Evolutionary conservation across 2,797 vertebrate genomes (phyloP).

Genomic region (Discoglossus pictus): DNA sequence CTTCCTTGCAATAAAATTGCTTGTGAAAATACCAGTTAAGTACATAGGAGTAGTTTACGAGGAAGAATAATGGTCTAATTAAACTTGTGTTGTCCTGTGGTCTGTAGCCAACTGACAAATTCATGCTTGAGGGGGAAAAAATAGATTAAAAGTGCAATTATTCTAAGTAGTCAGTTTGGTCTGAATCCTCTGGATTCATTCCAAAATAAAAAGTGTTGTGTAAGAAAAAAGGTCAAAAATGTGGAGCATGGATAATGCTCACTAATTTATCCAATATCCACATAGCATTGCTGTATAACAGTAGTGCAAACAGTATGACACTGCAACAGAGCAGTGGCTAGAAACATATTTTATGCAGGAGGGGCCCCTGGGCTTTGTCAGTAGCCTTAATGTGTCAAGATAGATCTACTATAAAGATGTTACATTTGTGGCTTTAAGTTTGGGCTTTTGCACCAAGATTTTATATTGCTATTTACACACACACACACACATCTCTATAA

Average conservation of each 20-base stretch:
- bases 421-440: neutral
- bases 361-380: conserved; percentile 1
- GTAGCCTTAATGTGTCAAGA: neutral
- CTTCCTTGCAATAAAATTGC: no score
- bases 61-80: no score
- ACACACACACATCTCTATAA: no score
- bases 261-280: neutral
- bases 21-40: no score
- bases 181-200: conserved; percentile 19
- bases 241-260: neutral
- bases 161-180: conserved; percentile 45
- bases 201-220: conserved; percentile 6
- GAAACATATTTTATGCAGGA: neutral
- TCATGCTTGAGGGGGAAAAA: neutral
- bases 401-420: no score
- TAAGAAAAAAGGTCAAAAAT: neutral
- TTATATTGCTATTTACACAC: neutral
- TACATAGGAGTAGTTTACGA: no score
- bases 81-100: no score
- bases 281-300: conserved; percentile 4
- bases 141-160: conserved; percentile 45
- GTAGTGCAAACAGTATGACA: conserved; percentile 16
- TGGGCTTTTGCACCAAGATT: neutral
- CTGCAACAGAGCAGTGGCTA: neutral
- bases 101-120: no score